Conservation (phyloP, 2,113 vertebrate genomes). For the Pteropus alecto region DNA sequence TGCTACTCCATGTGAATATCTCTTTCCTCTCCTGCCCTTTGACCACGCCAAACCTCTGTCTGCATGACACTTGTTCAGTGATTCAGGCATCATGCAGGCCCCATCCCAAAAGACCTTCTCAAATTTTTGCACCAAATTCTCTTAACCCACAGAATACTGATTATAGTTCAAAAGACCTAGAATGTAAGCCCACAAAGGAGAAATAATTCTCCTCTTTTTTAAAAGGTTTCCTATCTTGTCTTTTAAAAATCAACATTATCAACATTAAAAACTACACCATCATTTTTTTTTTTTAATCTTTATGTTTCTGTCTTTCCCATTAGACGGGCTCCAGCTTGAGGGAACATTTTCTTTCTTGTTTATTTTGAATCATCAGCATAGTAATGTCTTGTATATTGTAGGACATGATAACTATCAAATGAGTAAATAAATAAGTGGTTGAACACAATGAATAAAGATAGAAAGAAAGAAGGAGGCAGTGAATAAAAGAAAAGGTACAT, state of each 20-base stretch:
- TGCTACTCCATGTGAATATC: neutral
- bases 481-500: neutral
- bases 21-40: neutral
- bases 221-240: neutral
- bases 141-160: neutral
- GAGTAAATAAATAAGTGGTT: neutral
- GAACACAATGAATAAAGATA: neutral
- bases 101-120: neutral
- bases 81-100: neutral
- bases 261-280: neutral
- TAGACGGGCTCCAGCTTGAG: neutral
- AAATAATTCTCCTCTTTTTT: neutral
- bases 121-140: neutral
- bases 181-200: neutral
- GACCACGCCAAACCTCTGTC: too few species aligned
- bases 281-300: neutral
- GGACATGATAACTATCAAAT: neutral
- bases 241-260: neutral
- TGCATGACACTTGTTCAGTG: neutral
- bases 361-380: neutral
- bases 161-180: neutral
- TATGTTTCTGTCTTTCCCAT: neutral
- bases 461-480: neutral
- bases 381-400: neutral
- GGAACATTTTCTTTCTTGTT: neutral